phyloP scores from a whole-genome alignment of 1,140 invertebrate species.

The Drosophila nasuta region DNA sequence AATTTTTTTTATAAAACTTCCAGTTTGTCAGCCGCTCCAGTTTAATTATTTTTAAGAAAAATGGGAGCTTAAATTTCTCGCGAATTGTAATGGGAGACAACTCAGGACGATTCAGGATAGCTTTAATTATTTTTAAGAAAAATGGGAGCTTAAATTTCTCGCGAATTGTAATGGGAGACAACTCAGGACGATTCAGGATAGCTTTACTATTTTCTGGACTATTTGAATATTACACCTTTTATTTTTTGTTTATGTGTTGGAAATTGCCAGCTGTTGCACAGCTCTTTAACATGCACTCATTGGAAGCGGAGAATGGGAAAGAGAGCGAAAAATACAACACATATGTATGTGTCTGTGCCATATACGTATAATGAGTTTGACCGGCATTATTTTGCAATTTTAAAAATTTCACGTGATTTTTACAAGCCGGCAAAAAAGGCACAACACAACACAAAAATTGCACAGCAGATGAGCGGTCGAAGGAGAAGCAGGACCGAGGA shows the following conservation, averaged over 20 bases:
- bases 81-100: too few relatives aligned
- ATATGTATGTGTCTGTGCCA: slow-evolving; percentile 19
- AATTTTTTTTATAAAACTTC: too few relatives aligned
- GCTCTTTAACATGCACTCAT: slow-evolving; percentile 8
- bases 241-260: slow-evolving; percentile 24
- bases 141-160: too few relatives aligned
- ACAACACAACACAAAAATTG: slow-evolving; percentile 40
- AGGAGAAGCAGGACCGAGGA: background rate
- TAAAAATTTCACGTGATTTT: slow-evolving; percentile 73
- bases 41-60: too few relatives aligned
- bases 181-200: background rate
- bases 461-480: slow-evolving; percentile 9
- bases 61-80: too few relatives aligned
- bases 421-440: slow-evolving; percentile 60
- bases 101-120: background rate
- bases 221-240: slow-evolving; percentile 1
- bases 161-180: too few relatives aligned
- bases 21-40: too few relatives aligned
- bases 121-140: too few relatives aligned
- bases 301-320: background rate
- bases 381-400: slow-evolving; percentile 76
- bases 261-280: slow-evolving; percentile 55
- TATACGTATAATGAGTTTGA: slow-evolving; percentile 70
- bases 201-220: background rate
- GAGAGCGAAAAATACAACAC: slow-evolving; percentile 8